Evolutionary conservation across 2,888 invertebrate genomes (phyloP).

Genomic region (Linyphia triangularis): DNA sequence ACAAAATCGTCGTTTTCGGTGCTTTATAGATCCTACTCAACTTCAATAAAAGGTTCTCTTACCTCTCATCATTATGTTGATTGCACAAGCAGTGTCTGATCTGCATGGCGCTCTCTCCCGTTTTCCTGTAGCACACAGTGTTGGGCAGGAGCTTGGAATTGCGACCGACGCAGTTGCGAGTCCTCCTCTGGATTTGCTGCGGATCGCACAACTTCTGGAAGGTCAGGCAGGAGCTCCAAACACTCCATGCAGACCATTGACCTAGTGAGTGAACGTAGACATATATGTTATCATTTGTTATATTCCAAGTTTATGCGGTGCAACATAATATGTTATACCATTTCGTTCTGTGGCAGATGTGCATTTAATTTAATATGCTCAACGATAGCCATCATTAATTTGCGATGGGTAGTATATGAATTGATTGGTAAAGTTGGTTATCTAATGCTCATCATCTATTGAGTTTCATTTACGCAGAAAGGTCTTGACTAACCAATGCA

Average conservation of each 20-base stretch:
- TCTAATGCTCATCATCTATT: no score
- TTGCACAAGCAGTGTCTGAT: slow-evolving; percentile 60
- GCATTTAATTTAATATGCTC: no score
- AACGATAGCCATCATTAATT: no score
- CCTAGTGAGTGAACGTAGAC: slow-evolving; percentile 18
- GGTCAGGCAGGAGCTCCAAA: slow-evolving; percentile 54
- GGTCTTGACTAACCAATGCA: no score
- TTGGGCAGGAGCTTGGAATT: slow-evolving; percentile 1
- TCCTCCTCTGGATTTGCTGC: slow-evolving; percentile 48
- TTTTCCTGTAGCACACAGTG: slow-evolving; percentile 26
- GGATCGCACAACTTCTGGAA: slow-evolving; percentile 37
- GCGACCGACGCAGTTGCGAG: slow-evolving; percentile 27
- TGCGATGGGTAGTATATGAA: no score
- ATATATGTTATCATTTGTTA: no score
- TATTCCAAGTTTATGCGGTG: no score
- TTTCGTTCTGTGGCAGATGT: no score
- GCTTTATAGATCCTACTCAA: no score
- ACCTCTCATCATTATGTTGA: slow-evolving; percentile 9
- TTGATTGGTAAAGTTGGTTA: no score
- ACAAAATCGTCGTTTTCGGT: no score
- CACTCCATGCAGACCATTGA: slow-evolving; percentile 55
- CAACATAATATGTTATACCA: neutral
- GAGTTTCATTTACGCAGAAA: no score
- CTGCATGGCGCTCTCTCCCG: slow-evolving; percentile 47
- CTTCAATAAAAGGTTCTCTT: neutral